A percentile compares a stretch with the other conserved stretches of the same genome.
Conservation (phyloP, 37 sponge, comb jelly and placozoan species). For the Geodia barretti region DNA sequence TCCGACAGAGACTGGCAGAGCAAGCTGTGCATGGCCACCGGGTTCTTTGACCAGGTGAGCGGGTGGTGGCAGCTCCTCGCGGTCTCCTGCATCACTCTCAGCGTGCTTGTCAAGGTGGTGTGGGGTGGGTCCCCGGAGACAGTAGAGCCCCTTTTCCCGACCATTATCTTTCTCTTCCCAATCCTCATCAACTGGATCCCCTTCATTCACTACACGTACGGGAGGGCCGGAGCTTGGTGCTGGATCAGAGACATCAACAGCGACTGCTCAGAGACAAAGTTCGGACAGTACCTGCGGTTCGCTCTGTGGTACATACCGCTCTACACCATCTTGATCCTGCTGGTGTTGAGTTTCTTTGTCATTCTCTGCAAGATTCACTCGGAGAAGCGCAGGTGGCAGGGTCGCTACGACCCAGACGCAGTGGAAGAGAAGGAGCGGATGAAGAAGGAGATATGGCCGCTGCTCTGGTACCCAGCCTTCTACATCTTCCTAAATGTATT, state of each 20-base stretch:
- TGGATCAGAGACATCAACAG: slow-evolving; percentile 50
- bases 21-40: slow-evolving; percentile 16
- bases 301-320: slow-evolving; percentile 54
- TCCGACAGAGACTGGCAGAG: background rate
- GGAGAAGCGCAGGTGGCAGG: slow-evolving; percentile 21
- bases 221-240: slow-evolving; percentile 74
- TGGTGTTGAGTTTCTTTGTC: slow-evolving; percentile 27
- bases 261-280: background rate
- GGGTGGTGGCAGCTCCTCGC: slow-evolving; percentile 40
- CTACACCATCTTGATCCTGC: slow-evolving; percentile 7
- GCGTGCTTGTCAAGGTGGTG: slow-evolving; percentile 31
- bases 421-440: slow-evolving; percentile 10
- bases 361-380: background rate
- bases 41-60: slow-evolving; percentile 42
- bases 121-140: background rate
- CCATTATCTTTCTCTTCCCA: slow-evolving; percentile 48
- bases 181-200: slow-evolving; percentile 62
- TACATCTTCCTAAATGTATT: slow-evolving; percentile 54
- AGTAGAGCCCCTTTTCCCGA: slow-evolving; percentile 36
- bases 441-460: slow-evolving; percentile 39
- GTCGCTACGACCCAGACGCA: slow-evolving; percentile 13
- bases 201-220: slow-evolving; percentile 56
- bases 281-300: slow-evolving; percentile 26
- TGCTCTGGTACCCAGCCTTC: slow-evolving; percentile 49
- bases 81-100: slow-evolving; percentile 45